These are phyloP conservation scores for Sabellastarte sp. DNA, from an alignment of 2,888 invertebrate genomes.

Conservation along the genomic window DNA sequence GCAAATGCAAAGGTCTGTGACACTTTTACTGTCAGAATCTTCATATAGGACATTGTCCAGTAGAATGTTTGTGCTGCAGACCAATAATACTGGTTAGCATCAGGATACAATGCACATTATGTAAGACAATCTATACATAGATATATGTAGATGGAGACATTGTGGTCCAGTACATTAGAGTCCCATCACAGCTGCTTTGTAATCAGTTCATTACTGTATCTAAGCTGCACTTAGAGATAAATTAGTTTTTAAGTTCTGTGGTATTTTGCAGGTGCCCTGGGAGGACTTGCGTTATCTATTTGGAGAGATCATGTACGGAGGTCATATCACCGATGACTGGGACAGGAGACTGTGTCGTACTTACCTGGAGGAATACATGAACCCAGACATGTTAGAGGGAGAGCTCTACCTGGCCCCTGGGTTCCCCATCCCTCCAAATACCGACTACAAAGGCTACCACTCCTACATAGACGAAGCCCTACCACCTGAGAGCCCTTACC, in stretches of 20 bases:
- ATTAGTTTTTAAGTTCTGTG: no score
- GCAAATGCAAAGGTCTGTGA: slow-evolving; percentile 76
- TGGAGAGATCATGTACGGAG: slow-evolving; percentile 98
- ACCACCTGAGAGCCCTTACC: slow-evolving; percentile 87
- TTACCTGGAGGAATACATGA: slow-evolving; percentile 83
- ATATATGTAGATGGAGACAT: no score
- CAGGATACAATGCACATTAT: no score
- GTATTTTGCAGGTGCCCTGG: slow-evolving; percentile 79
- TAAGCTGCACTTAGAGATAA: no score
- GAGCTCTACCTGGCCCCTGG: slow-evolving; percentile 88
- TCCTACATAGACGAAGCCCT: slow-evolving; percentile 87
- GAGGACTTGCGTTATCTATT: slow-evolving; percentile 92
- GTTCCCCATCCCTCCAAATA: slow-evolving; percentile 89
- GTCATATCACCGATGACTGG: slow-evolving; percentile 97
- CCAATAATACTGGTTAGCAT: no score
- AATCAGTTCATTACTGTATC: no score
- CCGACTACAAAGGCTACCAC: slow-evolving; percentile 91
- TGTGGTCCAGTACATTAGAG: no score
- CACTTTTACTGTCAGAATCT: no score
- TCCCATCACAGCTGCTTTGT: no score
- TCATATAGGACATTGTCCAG: no score
- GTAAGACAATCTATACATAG: no score
- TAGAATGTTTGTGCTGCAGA: no score
- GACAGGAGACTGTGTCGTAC: slow-evolving; percentile 80
- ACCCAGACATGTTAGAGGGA: slow-evolving; percentile 88